phyloP scores from a whole-genome alignment of 1,140 invertebrate genomes.

The Wasmannia auropunctata region DNA sequence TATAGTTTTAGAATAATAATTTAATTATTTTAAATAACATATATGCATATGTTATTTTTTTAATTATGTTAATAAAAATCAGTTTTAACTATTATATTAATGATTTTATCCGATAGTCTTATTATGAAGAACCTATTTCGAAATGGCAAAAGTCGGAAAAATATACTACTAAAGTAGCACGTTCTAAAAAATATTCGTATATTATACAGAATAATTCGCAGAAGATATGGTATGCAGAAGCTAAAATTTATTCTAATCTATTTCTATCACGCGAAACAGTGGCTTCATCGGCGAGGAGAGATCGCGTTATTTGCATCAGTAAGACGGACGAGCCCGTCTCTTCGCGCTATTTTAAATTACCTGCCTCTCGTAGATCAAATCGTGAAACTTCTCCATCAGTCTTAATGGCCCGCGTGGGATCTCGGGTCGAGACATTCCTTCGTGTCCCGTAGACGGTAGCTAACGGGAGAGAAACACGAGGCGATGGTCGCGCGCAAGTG shows the following conservation, averaged over 20 bases:
- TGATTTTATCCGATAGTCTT: neutral
- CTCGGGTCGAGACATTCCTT: conserved; percentile 31
- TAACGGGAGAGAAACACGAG: conserved; percentile 39
- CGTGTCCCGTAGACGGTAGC: conserved; percentile 21
- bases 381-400: conserved; percentile 48
- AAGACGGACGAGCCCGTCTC: conserved; percentile 40
- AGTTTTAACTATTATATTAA: neutral
- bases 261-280: conserved; percentile 21
- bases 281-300: conserved; percentile 4
- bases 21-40: too few species aligned
- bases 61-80: neutral
- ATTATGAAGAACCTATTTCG: neutral
- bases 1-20: neutral
- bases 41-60: too few species aligned
- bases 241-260: conserved; percentile 23
- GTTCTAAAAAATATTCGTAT: neutral
- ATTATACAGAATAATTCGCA: neutral
- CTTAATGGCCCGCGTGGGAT: conserved; percentile 41
- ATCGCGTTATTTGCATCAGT: conserved; percentile 52
- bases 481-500: neutral
- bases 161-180: neutral
- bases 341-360: conserved; percentile 45
- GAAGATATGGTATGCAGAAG: neutral
- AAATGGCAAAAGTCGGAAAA: neutral
- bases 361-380: conserved; percentile 50